Evolutionary conservation across 2,888 invertebrate species (phyloP), one percentile per base, ranked within the genome.

Genomic region (Cosmia pyralina): DNA sequence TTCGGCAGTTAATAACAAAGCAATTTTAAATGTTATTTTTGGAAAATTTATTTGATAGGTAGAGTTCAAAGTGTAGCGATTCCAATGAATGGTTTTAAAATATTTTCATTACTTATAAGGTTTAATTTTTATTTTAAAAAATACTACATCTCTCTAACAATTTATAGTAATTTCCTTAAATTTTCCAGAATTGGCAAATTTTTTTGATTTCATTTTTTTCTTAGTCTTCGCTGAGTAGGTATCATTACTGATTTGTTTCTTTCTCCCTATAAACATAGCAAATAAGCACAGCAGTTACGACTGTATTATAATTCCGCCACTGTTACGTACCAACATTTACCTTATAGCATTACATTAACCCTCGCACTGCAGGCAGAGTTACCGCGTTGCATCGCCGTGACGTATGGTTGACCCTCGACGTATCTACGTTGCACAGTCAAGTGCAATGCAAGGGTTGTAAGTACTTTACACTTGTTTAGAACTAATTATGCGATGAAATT

Each of bases 361-460:
- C 75, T 19, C 38, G 1, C 46, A 13, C 50, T 69, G 38, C 69
- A 62, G 38, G 38, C 69, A 62, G 38, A 64, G 34, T 50, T 22
- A 38, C 69, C 69, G 50, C 44, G 77, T 52, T 55, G 60, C 60
- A 38, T 62, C 76, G 59, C 48, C 50, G 10, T 75, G 60, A 68
- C 77, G 34, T 77, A 77, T 55, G 58, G 67, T 46, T 72, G 67
- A 55, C 67, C 63, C 67, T 68, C 55, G 66, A 68, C 67, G 64
- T 68, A 77, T 59, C 73, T 65, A 53, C 52, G 52, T 50, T 44
- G 22, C 66, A 66, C 59, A 73, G 58, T 60, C 73, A 52, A 78
- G 78, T 34, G 50, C 68, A 52, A 64, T 28, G 48, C 19, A 34
- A 77, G 72, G 60, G 46, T 28, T 66, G 13, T 28, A 34, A 53